Evolutionary conservation across 2,888 invertebrate genomes (phyloP), one percentile per base, ranked within the genome.

Genomic region (Callimorpha dominula): DNA sequence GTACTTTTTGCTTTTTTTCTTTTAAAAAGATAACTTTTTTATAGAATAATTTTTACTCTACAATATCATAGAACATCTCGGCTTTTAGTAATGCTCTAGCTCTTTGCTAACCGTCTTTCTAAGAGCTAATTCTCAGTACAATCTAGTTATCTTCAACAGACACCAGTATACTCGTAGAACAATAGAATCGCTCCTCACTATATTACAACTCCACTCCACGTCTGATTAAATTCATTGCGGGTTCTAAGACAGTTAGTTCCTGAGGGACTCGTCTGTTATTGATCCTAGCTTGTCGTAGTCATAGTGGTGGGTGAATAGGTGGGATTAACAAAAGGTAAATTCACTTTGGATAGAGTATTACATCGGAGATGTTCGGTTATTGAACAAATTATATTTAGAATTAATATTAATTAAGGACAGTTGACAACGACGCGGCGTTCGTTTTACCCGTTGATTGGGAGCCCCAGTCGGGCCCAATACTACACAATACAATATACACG

Each of bases 171-270:
- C n/a, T n/a, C n/a, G n/a, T n/a, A 60, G 31, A 60, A 60, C 60
- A 60, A 60, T 60, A 60, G 31, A 31, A 20, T 31, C 31, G 14
- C 2, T 31, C 7, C 14, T 60, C 6, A 60, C 60, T 60, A 20
- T 60, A 60, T 31, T 60, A 60, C 14, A 60, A 60, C 6, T 60
- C 7, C 12, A 60, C 60, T 60, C 20, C 50, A 65, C 40, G 50
- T 49, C 50, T 50, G 65, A 65, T 65, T 65, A 65, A 65, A 65
- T 65, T 65, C 40, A 60, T 60, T 60, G 60, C 60, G 50, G 50
- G 11, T 31, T 65, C 50, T 65, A 50, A 65, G 65, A 65, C 65
- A 50, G 65, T 50, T 50, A 49, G 65, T 50, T 50, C 65, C 65
- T 40, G 17, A 17, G 65, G 50, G 65, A 65, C 17, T 65, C 65